These are phyloP conservation scores for Periophthalmus modestus DNA, from an alignment of 2,113 vertebrate species.

Conservation along the genomic window DNA sequence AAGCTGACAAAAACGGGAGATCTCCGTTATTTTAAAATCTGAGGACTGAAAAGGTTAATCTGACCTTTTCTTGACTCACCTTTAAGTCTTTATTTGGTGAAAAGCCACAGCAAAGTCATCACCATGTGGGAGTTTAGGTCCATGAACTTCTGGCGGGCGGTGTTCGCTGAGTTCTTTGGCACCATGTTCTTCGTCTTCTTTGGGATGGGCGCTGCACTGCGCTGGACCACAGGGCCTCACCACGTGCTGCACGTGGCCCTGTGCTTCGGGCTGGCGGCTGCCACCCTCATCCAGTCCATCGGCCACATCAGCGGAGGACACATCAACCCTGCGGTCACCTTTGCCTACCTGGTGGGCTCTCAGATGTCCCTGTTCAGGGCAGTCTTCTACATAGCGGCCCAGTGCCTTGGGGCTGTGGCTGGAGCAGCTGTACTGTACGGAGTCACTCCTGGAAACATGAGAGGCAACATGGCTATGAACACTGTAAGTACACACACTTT, in stretches of 20 bases:
- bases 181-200: constrained; percentile 94
- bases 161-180: constrained; percentile 92
- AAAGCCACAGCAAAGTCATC: constrained; percentile 45
- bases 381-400: constrained; percentile 87
- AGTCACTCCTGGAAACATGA: constrained; percentile 84
- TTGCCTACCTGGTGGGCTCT: constrained; percentile 88
- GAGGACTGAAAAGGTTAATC: constrained; percentile 47
- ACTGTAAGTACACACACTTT: constrained; percentile 76
- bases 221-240: constrained; percentile 84
- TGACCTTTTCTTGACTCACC: constrained; percentile 35
- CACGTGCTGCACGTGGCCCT: constrained; percentile 86
- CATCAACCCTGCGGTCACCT: constrained; percentile 91
- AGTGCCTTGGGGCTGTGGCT: constrained; percentile 87
- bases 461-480: constrained; percentile 89
- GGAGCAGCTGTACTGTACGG: constrained; percentile 90
- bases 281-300: constrained; percentile 88
- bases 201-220: constrained; percentile 88
- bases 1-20: constrained; percentile 55
- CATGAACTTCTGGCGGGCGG: constrained; percentile 92
- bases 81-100: constrained; percentile 27
- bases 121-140: constrained; percentile 94
- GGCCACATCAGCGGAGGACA: constrained; percentile 93
- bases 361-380: constrained; percentile 91
- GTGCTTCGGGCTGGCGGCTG: constrained; percentile 89
- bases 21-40: constrained; percentile 36